A percentile compares a stretch with the other conserved stretches of the same genome.
Conservation (phyloP, 2,113 vertebrate genomes). For the Austrofundulus limnaeus region DNA sequence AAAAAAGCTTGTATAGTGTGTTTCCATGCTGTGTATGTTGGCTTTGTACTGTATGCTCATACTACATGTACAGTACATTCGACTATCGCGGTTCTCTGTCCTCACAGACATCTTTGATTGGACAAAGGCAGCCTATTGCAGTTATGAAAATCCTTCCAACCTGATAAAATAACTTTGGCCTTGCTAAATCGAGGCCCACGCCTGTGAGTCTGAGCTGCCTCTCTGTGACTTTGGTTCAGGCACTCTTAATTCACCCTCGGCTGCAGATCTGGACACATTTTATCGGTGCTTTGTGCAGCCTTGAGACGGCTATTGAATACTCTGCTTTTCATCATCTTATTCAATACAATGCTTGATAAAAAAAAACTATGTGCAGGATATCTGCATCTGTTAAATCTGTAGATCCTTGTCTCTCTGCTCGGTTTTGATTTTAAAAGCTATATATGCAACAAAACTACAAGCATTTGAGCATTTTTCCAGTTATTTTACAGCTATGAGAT, state of each 20-base stretch:
- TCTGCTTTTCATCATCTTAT: constrained; percentile 48
- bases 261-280: constrained; percentile 53
- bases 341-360: constrained; percentile 40
- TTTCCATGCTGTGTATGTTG: constrained; percentile 60
- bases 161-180: constrained; percentile 41
- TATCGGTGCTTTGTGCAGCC: constrained; percentile 55
- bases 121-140: constrained; percentile 37
- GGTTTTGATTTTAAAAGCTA: neutral
- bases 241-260: constrained; percentile 58
- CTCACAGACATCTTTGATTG: constrained; percentile 4
- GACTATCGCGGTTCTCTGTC: neutral
- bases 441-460: constrained; percentile 4
- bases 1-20: constrained; percentile 17
- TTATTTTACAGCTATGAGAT: constrained; percentile 12
- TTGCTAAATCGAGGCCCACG: constrained; percentile 36
- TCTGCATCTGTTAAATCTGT: constrained; percentile 24
- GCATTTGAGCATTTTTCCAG: constrained; percentile 15
- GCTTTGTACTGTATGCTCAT: constrained; percentile 19
- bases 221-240: constrained; percentile 54
- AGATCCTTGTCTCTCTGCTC: constrained; percentile 1
- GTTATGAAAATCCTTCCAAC: constrained; percentile 21
- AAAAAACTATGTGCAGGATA: constrained; percentile 16
- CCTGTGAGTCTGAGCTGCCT: constrained; percentile 48
- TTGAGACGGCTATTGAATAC: constrained; percentile 59
- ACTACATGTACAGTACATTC: constrained; percentile 26